Percentiles rank a stretch among this genome's conserved stretches.
Conservation (phyloP, 2,888 invertebrate genomes). For the Temnothorax rugatulus region DNA sequence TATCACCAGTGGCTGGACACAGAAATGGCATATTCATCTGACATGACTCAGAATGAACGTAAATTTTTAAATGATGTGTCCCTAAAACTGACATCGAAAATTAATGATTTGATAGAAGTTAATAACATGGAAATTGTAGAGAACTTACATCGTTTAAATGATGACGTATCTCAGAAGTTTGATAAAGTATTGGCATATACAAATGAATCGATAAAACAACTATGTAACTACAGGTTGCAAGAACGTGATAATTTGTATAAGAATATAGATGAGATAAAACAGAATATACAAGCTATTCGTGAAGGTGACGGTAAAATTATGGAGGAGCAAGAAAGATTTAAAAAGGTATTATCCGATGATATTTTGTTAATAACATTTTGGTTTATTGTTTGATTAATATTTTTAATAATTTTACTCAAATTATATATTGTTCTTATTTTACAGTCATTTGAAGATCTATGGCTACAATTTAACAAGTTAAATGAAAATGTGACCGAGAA, state of each 20-base stretch:
- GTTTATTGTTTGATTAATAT: not conserved
- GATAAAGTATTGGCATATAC: conserved; percentile 71
- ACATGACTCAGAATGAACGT: conserved; percentile 73
- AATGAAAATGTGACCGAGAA: conserved; percentile 67
- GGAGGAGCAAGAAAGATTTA: conserved; percentile 68
- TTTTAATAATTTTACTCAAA: conserved; percentile 11
- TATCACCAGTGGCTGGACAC: conserved; percentile 78
- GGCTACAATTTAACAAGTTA: conserved; percentile 71
- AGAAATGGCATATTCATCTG: conserved; percentile 70
- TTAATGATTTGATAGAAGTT: conserved; percentile 76
- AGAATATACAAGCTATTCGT: conserved; percentile 67
- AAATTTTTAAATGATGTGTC: conserved; percentile 71
- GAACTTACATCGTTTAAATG: conserved; percentile 75
- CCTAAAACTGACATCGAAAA: conserved; percentile 73
- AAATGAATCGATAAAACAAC: conserved; percentile 74
- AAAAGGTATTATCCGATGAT: conserved; percentile 59
- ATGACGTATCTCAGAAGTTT: conserved; percentile 75
- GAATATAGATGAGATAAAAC: conserved; percentile 72
- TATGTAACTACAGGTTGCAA: conserved; percentile 71
- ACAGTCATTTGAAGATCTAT: conserved; percentile 74
- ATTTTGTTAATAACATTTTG: not conserved
- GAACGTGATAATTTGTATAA: conserved; percentile 75
- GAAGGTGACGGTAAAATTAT: conserved; percentile 72
- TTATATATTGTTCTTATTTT: conserved; percentile 40
- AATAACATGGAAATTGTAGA: conserved; percentile 72